These are phyloP conservation scores for Drosophila putrida DNA, from an alignment of 2,888 invertebrate genomes.

Conservation along the genomic window DNA sequence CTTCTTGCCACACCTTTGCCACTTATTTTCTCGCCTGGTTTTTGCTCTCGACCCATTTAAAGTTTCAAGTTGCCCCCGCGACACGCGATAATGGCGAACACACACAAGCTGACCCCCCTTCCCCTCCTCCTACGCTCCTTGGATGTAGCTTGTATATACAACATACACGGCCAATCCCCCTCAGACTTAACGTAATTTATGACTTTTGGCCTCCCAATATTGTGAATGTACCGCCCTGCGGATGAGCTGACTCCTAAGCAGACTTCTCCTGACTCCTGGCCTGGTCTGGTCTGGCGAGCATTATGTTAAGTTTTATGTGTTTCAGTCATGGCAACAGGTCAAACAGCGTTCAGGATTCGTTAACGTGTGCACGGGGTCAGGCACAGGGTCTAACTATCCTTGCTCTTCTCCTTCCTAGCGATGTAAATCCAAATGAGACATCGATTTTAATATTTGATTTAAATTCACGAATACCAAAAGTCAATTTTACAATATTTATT, in stretches of 20 bases:
- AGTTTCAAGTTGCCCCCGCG: slow-evolving; percentile 45
- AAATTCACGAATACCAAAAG: too few species aligned
- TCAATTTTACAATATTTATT: too few species aligned
- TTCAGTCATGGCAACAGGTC: slow-evolving; percentile 68
- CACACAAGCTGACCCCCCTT: slow-evolving; percentile 13
- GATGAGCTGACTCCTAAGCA: slow-evolving; percentile 17
- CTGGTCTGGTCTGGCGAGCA: slow-evolving; percentile 23
- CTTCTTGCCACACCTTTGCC: not conserved
- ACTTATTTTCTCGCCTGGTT: not conserved
- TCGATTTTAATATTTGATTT: too few species aligned
- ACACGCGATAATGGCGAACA: slow-evolving; percentile 47
- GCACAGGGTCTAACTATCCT: not conserved
- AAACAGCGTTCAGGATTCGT: slow-evolving; percentile 19
- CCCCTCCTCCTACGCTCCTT: not conserved
- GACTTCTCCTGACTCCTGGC: not conserved
- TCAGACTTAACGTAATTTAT: slow-evolving; percentile 58
- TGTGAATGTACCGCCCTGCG: not conserved
- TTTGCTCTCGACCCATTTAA: slow-evolving; percentile 26
- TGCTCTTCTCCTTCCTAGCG: too few species aligned
- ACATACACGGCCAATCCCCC: slow-evolving; percentile 18
- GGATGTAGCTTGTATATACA: too few species aligned
- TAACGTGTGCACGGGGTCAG: slow-evolving; percentile 3
- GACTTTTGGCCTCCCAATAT: slow-evolving; percentile 40
- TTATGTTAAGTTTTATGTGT: slow-evolving; percentile 66
- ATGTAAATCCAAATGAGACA: too few species aligned